Base-by-base conservation (phyloP, 1,140 invertebrate genomes). In the Heliconius eleuchia region DNA sequence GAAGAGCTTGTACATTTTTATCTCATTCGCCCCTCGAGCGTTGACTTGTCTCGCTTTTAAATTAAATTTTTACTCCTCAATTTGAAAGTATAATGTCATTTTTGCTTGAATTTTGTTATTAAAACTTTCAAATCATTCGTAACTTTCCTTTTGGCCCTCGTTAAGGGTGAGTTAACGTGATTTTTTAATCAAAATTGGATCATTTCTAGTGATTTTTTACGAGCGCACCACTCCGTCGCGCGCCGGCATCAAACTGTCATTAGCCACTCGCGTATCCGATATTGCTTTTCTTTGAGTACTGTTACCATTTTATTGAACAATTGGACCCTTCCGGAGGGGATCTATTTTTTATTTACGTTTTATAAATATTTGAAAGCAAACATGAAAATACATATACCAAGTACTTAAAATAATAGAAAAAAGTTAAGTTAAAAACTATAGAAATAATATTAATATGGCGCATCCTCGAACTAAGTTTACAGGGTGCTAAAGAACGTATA, bases 61-160 rank as follows among this genome's bases (percentile, higher is more conserved):
- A 95, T 95, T 95, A 95, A 95, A 95, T 95, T 95, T 95, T 95
- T 93, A 94, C 94, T 95, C 94, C 94, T 92, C 92, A 95, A 95
- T 95, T 95, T 95, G 94, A 95, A 95, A 95, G 94, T 95, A 95
- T 95, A 95, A 95, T 95, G 94, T 94, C 93, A 95, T 95, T 93
- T 93, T 92, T 89, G 94, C 91, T 95, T 92, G 94, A 88, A 94
- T 93, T 91, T 88, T 90, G 92, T 95, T 95, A 95, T 95, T 95
- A 95, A 95, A 95, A 95, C 89, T 92, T 94, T 93, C 95, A 95
- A 95, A 95, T 95, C 94, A 95, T 95, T 92, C 90, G 88, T 84
- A 93, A 92, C 86, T 92, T 90, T 89, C 84, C 84, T 85, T 89
- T 16, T 84, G 86, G 89, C 86, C 82, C 83, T 82, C 86, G 82